Evolutionary conservation across 2,888 invertebrate species (phyloP).

Genomic region (Dynastes grantii): DNA sequence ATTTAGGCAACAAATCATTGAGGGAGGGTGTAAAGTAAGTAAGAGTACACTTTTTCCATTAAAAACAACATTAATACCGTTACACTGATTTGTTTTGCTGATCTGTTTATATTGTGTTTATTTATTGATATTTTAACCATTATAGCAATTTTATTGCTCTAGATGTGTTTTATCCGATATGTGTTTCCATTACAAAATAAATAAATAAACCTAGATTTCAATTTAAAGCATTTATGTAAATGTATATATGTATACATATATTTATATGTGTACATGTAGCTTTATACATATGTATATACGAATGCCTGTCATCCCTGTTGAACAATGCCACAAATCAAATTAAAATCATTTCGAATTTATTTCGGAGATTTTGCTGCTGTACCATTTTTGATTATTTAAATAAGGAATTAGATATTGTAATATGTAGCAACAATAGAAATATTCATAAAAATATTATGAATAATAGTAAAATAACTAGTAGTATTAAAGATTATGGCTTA

Average conservation of each 20-base stretch:
- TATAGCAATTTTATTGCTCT: constrained; percentile 54
- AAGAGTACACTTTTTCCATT: neutral
- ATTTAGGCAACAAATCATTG: constrained; percentile 15
- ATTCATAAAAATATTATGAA: too few species aligned
- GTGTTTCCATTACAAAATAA: constrained; percentile 30
- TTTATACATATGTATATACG: neutral
- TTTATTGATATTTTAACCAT: constrained; percentile 55
- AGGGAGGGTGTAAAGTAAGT: neutral
- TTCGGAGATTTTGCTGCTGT: neutral
- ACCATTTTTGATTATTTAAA: neutral
- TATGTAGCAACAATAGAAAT: too few species aligned
- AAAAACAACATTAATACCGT: neutral
- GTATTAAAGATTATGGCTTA: too few species aligned
- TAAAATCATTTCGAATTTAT: constrained; percentile 12
- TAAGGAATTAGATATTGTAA: too few species aligned
- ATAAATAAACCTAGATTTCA: constrained; percentile 49
- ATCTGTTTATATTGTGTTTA: constrained; percentile 54
- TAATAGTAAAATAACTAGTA: too few species aligned
- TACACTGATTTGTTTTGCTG: constrained; percentile 25
- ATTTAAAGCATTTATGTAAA: constrained; percentile 46
- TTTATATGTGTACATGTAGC: constrained; percentile 10
- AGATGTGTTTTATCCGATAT: constrained; percentile 40
- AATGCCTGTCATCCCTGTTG: neutral
- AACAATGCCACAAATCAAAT: constrained; percentile 15
- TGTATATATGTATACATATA: constrained; percentile 15